Conservation (phyloP, 2,888 invertebrate genomes). For the Scaptomyza reducta region DNA sequence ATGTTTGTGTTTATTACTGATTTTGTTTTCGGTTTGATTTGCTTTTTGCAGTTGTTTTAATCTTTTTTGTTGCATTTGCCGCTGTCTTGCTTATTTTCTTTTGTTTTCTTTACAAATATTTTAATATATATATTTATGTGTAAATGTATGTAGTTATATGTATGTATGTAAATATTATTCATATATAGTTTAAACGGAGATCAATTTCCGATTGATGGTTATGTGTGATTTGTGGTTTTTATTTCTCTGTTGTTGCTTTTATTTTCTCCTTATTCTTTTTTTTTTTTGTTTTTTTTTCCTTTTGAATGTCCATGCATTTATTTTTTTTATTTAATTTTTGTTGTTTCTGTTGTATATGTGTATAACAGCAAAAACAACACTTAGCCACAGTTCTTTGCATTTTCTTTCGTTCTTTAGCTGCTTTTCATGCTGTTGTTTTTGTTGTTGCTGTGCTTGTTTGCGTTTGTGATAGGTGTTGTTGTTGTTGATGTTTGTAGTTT, state of each 20-base stretch:
- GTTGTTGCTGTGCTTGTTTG: slow-evolving; percentile 13
- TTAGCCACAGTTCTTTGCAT: neutral
- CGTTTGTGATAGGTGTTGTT: slow-evolving; percentile 23
- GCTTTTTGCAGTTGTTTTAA: slow-evolving; percentile 34
- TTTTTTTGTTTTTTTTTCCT: neutral
- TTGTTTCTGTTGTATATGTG: slow-evolving; percentile 1
- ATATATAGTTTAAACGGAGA: slow-evolving; percentile 74
- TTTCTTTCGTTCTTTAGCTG: slow-evolving; percentile 21
- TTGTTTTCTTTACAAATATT: slow-evolving; percentile 58
- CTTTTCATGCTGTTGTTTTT: slow-evolving; percentile 28
- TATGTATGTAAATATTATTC: slow-evolving; percentile 60
- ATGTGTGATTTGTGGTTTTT: slow-evolving; percentile 22
- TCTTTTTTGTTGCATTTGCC: slow-evolving; percentile 18
- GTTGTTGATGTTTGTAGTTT: slow-evolving; percentile 26
- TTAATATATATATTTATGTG: slow-evolving; percentile 51
- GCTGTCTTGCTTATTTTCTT: slow-evolving; percentile 10
- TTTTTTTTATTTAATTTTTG: neutral
- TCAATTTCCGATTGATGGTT: slow-evolving; percentile 72
- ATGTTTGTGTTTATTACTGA: slow-evolving; percentile 28
- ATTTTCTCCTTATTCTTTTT: neutral
- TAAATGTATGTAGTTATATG: slow-evolving; percentile 47
- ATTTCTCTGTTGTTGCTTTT: slow-evolving; percentile 3
- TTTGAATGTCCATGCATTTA: neutral
- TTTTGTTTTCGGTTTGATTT: slow-evolving; percentile 5
- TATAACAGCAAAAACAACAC: slow-evolving; percentile 15